Conservation (phyloP, 2,113 vertebrate species). For the Campylorhamphus procurvoides region DNA sequence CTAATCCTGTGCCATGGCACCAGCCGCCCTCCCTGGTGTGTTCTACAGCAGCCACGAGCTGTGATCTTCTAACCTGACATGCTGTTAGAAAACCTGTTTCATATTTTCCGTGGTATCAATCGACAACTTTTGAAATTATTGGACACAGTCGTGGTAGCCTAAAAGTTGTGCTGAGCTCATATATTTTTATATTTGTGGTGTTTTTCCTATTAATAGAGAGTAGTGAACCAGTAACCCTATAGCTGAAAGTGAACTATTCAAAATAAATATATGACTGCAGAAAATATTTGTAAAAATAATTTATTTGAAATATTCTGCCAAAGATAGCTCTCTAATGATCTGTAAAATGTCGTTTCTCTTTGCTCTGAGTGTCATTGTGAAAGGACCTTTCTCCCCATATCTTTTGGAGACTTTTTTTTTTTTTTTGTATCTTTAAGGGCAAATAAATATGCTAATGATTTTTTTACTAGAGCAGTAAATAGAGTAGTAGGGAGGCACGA, state of each 20-base stretch:
- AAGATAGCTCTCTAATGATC: constrained; percentile 70
- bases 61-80: background rate
- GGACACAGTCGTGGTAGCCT: constrained; percentile 61
- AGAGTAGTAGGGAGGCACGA: background rate
- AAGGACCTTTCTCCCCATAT: constrained; percentile 32
- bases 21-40: background rate
- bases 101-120: constrained; percentile 36
- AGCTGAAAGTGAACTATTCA: constrained; percentile 56
- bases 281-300: constrained; percentile 63
- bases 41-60: background rate
- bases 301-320: constrained; percentile 74
- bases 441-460: constrained; percentile 16
- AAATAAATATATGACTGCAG: constrained; percentile 31
- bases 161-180: constrained; percentile 63
- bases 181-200: constrained; percentile 75
- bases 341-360: constrained; percentile 60
- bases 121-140: constrained; percentile 30
- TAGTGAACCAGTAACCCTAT: constrained; percentile 52
- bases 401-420: constrained; percentile 52
- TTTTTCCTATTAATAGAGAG: constrained; percentile 66
- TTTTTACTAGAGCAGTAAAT: constrained; percentile 30
- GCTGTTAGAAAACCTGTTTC: constrained; percentile 28
- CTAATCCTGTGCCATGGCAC: background rate
- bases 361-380: constrained; percentile 66
- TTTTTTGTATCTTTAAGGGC: constrained; percentile 59